Base-by-base conservation (phyloP, 2,888 invertebrate genomes). In the Drosophila kuntzei region DNA sequence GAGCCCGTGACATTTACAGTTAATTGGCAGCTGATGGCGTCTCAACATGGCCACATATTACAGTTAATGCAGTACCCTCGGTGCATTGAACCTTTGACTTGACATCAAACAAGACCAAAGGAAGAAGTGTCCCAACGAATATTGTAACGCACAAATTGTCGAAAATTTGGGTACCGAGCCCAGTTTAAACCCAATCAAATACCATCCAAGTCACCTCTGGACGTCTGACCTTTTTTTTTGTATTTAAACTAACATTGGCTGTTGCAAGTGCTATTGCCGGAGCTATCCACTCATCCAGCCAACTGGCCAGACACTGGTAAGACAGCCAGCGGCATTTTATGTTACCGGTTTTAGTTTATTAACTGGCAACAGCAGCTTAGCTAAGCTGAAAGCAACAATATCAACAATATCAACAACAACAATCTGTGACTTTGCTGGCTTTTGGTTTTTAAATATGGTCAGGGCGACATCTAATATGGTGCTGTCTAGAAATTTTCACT, bases 301-400 rank as follows among this genome's bases (percentile, higher is more conserved):
- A 65, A 60, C 59, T 49, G 58, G 53, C 68, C 73, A 76, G 70
- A 32, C 76, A 34, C 49, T 47, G 43, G 34, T 25, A 4, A 11
- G 54, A 57, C 62, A 62, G 44, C 68, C 72, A 79, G 76, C 88
- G 83, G 69, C 76, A 76, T 76, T 82, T 75, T 50, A 60, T 86
- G 87, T 87, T 84, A 84, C 83, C 83, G 89, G 83, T 84, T 83
- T 85, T 71, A 77, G 76, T 83, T 88, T 82, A 88, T 88, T 80
- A 80, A 78, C 83, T 78, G 79, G 47, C 80, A 79, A 69, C 58
- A 65, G 25, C 57, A 49, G 58, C 44, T 46, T 9, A 27, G 25
- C 51, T 39, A 7, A 20, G 27, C 51, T 36, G 11, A 34, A 32
- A 27, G 39, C 47, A 59, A 59, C 59, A 55, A 34, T 14, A 46